Percentiles rank a stretch among this genome's conserved stretches.
phyloP scores from a whole-genome alignment of 2,797 vertebrate genomes.

The Pantherophis vulpinus region DNA sequence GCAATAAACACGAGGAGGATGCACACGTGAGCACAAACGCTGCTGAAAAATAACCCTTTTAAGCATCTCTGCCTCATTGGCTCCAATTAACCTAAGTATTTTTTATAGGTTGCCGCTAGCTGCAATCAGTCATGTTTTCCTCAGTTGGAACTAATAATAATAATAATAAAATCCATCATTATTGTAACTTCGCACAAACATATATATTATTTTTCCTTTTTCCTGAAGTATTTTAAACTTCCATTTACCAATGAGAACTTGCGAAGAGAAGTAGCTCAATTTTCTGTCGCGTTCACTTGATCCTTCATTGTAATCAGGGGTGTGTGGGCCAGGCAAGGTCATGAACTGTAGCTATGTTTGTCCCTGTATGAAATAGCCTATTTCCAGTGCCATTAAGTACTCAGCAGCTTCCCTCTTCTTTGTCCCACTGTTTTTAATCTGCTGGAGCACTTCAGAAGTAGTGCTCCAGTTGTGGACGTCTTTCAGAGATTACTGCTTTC shows the following conservation, averaged over 20 bases:
- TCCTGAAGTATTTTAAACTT: slow-evolving; percentile 59
- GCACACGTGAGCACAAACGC: background rate
- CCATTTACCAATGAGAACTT: slow-evolving; percentile 57
- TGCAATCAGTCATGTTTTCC: slow-evolving; percentile 61
- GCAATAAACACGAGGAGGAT: slow-evolving; percentile 41
- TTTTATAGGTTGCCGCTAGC: slow-evolving; percentile 54
- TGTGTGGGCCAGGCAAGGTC: slow-evolving; percentile 35
- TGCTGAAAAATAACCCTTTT: slow-evolving; percentile 45
- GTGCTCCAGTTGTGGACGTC: background rate
- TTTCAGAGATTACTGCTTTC: slow-evolving; percentile 31
- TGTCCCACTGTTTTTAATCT: slow-evolving; percentile 64
- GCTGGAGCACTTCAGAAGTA: slow-evolving; percentile 37
- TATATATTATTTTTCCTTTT: slow-evolving; percentile 26
- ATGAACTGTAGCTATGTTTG: slow-evolving; percentile 38
- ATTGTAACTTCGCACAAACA: slow-evolving; percentile 47
- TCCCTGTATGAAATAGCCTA: slow-evolving; percentile 40
- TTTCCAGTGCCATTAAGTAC: slow-evolving; percentile 51
- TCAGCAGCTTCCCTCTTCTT: slow-evolving; percentile 45
- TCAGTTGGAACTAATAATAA: slow-evolving; percentile 21
- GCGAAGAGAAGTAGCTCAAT: slow-evolving; percentile 43
- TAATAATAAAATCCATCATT: slow-evolving; percentile 50
- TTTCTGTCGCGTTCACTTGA: slow-evolving; percentile 49
- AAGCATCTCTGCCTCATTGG: slow-evolving; percentile 54
- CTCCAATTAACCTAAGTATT: slow-evolving; percentile 59
- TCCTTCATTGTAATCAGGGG: slow-evolving; percentile 42